Conservation (phyloP, 37 sponge, comb jelly and placozoan species). For the Cliona cf. orientalis region DNA sequence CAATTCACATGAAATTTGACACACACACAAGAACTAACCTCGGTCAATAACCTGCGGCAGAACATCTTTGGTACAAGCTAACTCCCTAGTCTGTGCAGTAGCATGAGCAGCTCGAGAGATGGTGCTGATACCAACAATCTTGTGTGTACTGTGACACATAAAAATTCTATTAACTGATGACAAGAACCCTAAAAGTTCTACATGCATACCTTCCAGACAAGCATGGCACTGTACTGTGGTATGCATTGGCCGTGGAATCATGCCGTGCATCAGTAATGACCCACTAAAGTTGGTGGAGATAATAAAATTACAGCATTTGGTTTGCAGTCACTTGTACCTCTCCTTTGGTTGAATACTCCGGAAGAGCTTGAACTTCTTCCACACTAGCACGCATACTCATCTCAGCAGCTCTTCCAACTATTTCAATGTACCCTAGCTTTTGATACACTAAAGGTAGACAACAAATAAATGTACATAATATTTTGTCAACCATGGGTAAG, state of each 20-base stretch:
- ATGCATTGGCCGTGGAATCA: slow-evolving; percentile 20
- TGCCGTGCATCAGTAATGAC: slow-evolving; percentile 22
- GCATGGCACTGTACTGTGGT: slow-evolving; percentile 15
- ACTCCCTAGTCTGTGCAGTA: slow-evolving; percentile 14
- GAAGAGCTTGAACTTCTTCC: too few species aligned
- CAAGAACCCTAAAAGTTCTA: neutral
- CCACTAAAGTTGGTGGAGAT: too few species aligned
- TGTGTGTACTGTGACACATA: slow-evolving; percentile 17
- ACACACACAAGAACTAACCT: neutral
- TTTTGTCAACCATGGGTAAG: too few species aligned
- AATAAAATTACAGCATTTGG: too few species aligned
- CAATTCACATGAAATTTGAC: neutral
- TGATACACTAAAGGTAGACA: too few species aligned
- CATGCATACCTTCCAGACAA: slow-evolving; percentile 9
- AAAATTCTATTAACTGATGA: neutral
- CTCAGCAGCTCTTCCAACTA: too few species aligned
- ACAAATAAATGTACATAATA: too few species aligned
- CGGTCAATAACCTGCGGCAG: slow-evolving; percentile 17
- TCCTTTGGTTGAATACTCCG: too few species aligned
- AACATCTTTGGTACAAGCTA: slow-evolving; percentile 22
- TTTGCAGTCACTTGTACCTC: too few species aligned
- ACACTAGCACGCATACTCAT: too few species aligned
- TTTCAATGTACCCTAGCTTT: too few species aligned
- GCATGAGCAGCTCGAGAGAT: slow-evolving; percentile 19
- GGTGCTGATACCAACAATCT: neutral